Evolutionary conservation across 1,140 invertebrate genomes (phyloP).

Genomic region (Meloidogyne exigua): DNA sequence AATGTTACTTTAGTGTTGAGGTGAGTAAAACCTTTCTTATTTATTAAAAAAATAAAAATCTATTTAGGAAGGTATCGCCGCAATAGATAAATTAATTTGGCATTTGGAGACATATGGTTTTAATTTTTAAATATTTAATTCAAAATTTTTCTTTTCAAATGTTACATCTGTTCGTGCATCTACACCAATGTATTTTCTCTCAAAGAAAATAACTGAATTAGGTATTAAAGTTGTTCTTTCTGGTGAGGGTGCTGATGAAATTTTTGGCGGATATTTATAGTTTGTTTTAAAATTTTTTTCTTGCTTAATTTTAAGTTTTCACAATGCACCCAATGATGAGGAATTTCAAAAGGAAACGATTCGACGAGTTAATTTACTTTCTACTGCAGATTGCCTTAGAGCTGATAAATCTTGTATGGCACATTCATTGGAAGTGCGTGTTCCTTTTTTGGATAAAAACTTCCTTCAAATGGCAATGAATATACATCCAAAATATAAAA

Average conservation of each 20-base stretch:
- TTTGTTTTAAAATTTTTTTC: neutral
- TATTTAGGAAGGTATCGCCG: conserved; percentile 54
- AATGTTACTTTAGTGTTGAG: conserved; percentile 57
- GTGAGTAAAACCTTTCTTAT: conserved; percentile 20
- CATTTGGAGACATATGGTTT: conserved; percentile 63
- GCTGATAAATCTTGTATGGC: conserved; percentile 64
- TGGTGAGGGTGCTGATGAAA: conserved; percentile 62
- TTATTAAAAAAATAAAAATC: conserved; percentile 7
- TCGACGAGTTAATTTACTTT: conserved; percentile 53
- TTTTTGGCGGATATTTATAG: conserved; percentile 63
- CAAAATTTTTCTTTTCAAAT: neutral
- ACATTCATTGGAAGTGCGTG: conserved; percentile 57
- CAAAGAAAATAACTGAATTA: conserved; percentile 51
- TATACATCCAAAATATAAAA: conserved; percentile 48
- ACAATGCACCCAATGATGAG: conserved; percentile 60
- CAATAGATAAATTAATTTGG: conserved; percentile 56
- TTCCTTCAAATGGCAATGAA: conserved; percentile 57
- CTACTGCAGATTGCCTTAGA: conserved; percentile 60
- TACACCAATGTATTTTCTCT: conserved; percentile 63
- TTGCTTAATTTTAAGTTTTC: conserved; percentile 39
- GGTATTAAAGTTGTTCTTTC: conserved; percentile 63
- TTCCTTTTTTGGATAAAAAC: conserved; percentile 61
- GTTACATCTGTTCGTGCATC: conserved; percentile 45
- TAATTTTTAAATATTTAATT: conserved; percentile 42
- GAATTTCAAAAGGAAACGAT: conserved; percentile 64